Base-by-base conservation (phyloP, 2,888 invertebrate species). In the Trachelus troglodyta region DNA sequence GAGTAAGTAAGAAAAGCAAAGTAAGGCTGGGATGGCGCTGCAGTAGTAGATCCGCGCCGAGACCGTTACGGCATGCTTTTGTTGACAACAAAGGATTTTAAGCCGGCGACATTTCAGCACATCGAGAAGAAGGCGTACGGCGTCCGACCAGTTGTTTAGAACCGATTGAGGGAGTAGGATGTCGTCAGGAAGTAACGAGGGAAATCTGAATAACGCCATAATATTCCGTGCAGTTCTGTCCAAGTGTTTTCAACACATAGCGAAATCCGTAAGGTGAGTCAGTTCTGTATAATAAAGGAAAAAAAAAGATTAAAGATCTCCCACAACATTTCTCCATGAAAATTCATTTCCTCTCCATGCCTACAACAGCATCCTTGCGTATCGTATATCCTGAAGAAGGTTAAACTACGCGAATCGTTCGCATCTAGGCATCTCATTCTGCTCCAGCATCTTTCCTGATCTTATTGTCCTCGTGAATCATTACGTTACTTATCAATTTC, bases 211-310 rank as follows among this genome's bases (percentile, higher is more conserved):
- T 75, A 88, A 87, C 77, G 79, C 84, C 74, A 77, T 87, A 23
- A 79, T 87, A 11, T 87, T 90, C 75, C 84, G 83, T 31, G 83
- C 87, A 11, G 86, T 86, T 3, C 69, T 90, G 40, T 82, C 84
- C 11, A 87, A 87, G 35, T 81, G 77, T 74, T 83, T 90, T 40
- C 83, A 85, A 77, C 82, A 81, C n/a, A 86, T 89, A 71, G 84
- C 87, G 4, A 85, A 87, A 33, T 88, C 85, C 30, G 88, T 90
- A 30, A 89, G 89, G 90, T 90, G 76, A 89, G 87, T 56, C 9
- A 56, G 40, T 56, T 56, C 23, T 23, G 40, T 56, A 23, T 56
- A 40, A 6, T 76, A 69, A 75, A 71, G 33, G 0, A 34, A 74
- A 34, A 34, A 74, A 34, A 12, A 74, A 34, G 2, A 74, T 34